Conservation (phyloP, 2,797 vertebrate genomes). For the Staurois parvus region DNA sequence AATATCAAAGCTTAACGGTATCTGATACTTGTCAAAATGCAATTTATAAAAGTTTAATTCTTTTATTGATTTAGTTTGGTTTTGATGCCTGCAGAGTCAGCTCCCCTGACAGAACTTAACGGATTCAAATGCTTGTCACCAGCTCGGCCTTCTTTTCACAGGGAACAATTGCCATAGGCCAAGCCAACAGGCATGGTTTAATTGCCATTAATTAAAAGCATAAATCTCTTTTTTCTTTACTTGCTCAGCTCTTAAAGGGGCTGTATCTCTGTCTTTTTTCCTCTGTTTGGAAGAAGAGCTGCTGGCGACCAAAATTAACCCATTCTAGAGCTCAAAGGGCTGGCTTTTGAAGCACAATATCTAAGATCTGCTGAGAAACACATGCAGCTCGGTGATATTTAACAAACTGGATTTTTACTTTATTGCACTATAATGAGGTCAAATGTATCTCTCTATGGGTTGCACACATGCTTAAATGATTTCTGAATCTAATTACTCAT, state of each 20-base stretch:
- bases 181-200: slow-evolving; percentile 99
- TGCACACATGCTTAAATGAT: slow-evolving; percentile 95
- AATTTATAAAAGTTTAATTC: slow-evolving; percentile 99
- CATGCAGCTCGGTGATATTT: slow-evolving; percentile 95
- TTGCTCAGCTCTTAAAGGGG: slow-evolving; percentile 97
- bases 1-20: slow-evolving; percentile 98
- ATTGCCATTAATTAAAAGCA: slow-evolving; percentile 99
- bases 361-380: slow-evolving; percentile 93
- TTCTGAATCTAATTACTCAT: slow-evolving; percentile 94
- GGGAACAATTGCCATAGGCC: slow-evolving; percentile 99
- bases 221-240: slow-evolving; percentile 99
- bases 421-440: slow-evolving; percentile 99
- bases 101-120: slow-evolving; percentile 99
- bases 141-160: slow-evolving; percentile 97
- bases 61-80: slow-evolving; percentile 99
- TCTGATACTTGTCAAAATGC: slow-evolving; percentile 99
- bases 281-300: slow-evolving; percentile 95
- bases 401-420: slow-evolving; percentile 98
- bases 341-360: slow-evolving; percentile 91
- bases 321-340: slow-evolving; percentile 79
- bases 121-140: slow-evolving; percentile 99
- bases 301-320: slow-evolving; percentile 94
- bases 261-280: slow-evolving; percentile 85
- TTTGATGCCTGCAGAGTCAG: slow-evolving; percentile 99
- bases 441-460: slow-evolving; percentile 95